These are phyloP conservation scores for Sebastes vulpes DNA, from an alignment of 2,797 vertebrate genomes.

Conservation along the genomic window DNA sequence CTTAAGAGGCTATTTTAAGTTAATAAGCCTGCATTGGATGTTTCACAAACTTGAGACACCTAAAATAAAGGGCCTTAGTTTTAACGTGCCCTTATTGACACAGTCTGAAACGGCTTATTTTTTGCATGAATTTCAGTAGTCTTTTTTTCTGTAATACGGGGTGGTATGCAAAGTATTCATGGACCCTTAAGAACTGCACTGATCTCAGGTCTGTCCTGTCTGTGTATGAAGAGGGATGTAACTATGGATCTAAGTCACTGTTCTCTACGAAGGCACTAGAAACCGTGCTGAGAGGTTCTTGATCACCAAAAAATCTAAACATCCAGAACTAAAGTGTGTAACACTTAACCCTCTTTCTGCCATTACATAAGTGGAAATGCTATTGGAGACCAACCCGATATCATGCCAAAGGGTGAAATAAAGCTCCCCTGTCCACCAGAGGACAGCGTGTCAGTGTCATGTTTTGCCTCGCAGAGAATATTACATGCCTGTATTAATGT, in stretches of 20 bases:
- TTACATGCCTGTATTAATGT: too few relatives aligned
- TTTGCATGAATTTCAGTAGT: background rate
- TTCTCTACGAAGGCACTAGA: conserved; percentile 86
- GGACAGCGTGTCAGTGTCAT: too few relatives aligned
- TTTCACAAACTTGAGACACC: conserved; percentile 1
- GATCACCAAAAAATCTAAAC: conserved; percentile 13
- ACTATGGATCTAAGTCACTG: conserved; percentile 50
- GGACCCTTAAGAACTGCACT: conserved; percentile 1
- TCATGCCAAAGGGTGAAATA: too few relatives aligned
- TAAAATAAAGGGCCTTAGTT: background rate
- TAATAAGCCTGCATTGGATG: background rate
- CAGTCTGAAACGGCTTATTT: background rate
- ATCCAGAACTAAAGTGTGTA: conserved; percentile 20
- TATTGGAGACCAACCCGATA: background rate
- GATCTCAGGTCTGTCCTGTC: conserved; percentile 9
- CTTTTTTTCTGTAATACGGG: background rate
- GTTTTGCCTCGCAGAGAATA: too few relatives aligned
- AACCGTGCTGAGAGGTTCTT: conserved; percentile 74
- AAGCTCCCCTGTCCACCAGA: too few relatives aligned
- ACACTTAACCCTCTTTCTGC: conserved; percentile 11
- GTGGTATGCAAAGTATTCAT: background rate
- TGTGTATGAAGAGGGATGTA: conserved; percentile 32
- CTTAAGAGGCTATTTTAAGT: background rate
- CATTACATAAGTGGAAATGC: conserved; percentile 5
- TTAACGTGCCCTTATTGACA: background rate